Conservation (phyloP, 2,797 vertebrate species). For the Gallinago nigripennis region DNA sequence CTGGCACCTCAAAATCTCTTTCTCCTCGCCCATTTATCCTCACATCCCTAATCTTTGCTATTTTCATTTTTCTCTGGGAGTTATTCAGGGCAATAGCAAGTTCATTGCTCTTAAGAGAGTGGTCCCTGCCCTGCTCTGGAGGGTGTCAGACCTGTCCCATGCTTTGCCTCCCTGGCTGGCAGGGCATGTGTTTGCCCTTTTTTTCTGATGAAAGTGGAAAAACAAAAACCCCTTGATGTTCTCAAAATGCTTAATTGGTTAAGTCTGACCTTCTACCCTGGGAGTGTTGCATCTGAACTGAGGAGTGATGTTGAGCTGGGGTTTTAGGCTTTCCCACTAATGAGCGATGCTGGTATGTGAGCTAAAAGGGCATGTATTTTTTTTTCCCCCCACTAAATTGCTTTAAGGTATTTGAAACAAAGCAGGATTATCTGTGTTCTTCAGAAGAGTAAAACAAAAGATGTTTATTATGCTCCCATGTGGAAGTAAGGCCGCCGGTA, state of each 20-base stretch:
- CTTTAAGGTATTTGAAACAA: not conserved
- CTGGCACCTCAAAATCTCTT: not conserved
- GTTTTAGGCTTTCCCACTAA: not conserved
- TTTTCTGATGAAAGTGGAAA: too few relatives aligned
- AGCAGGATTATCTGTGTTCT: not conserved
- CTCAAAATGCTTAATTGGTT: not conserved
- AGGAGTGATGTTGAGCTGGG: not conserved
- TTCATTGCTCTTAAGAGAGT: not conserved
- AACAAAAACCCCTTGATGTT: not conserved
- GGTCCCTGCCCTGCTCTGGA: not conserved
- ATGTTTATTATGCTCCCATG: not conserved
- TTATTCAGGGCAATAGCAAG: not conserved
- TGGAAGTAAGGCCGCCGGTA: not conserved
- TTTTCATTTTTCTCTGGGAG: not conserved
- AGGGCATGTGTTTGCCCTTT: not conserved
- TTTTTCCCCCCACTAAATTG: not conserved
- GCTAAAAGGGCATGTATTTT: not conserved
- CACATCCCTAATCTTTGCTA: not conserved
- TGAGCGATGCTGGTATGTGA: fast-evolving
- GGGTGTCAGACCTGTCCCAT: not conserved
- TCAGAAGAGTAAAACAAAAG: not conserved
- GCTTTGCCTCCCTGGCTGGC: not conserved
- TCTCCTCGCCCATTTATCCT: not conserved
- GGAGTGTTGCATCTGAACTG: not conserved
- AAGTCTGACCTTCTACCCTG: not conserved